Percentiles rank a stretch among this genome's conserved stretches.
These are phyloP conservation scores for Apomyelois bistriatella DNA, from an alignment of 2,888 invertebrate genomes.

Conservation along the genomic window DNA sequence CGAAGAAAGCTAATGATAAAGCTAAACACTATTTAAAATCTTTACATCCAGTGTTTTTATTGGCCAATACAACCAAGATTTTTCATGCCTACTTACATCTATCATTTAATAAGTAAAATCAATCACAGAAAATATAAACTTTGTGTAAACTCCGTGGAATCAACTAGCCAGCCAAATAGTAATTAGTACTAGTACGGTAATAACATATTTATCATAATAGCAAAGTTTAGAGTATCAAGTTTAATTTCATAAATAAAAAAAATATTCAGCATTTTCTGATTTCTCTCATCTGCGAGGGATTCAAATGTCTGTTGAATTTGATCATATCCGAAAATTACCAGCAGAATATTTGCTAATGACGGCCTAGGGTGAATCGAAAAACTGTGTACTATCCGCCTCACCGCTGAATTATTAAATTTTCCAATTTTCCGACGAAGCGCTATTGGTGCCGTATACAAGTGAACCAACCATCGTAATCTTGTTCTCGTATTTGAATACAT, in stretches of 20 bases:
- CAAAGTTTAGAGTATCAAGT: neutral
- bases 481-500: conserved; percentile 13
- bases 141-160: no score
- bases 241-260: neutral
- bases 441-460: conserved; percentile 5
- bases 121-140: no score
- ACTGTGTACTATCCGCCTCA: conserved; percentile 24
- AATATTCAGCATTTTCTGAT: conserved; percentile 1
- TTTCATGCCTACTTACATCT: no score
- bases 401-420: conserved; percentile 41
- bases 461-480: conserved; percentile 7
- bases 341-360: conserved; percentile 39
- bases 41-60: no score
- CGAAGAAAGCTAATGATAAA: no score
- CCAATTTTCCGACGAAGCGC: conserved; percentile 30
- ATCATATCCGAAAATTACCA: conserved; percentile 32
- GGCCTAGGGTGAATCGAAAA: conserved; percentile 29
- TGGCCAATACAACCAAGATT: no score
- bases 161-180: no score
- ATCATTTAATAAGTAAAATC: no score
- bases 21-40: no score
- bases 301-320: conserved; percentile 31
- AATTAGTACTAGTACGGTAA: no score
- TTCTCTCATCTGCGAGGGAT: conserved; percentile 10
- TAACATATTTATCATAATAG: neutral